These are phyloP conservation scores for Sepioteuthis lessoniana DNA, from an alignment of 2,888 invertebrate species.

Conservation along the genomic window DNA sequence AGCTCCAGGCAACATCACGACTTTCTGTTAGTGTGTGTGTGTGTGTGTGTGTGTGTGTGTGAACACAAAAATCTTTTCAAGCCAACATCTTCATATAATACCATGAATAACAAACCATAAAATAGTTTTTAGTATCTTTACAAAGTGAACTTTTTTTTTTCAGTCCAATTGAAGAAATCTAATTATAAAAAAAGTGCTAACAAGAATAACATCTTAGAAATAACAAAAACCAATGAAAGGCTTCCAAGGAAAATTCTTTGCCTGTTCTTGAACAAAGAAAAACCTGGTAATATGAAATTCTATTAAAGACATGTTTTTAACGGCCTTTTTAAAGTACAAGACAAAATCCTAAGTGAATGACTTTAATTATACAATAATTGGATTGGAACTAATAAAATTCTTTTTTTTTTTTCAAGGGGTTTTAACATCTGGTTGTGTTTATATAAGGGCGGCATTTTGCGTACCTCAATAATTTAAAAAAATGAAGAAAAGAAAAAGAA, in stretches of 20 bases:
- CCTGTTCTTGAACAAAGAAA: neutral
- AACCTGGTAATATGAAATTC: neutral
- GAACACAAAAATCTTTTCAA: no score
- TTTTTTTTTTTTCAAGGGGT: neutral
- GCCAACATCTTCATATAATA: no score
- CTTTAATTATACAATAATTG: neutral
- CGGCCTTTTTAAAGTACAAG: neutral
- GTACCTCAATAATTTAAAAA: no score
- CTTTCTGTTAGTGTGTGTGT: no score
- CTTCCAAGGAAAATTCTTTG: neutral
- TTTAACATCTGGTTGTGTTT: neutral
- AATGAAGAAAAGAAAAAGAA: neutral
- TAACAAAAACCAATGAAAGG: neutral
- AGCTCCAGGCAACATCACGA: no score
- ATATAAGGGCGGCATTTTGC: neutral
- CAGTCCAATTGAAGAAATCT: no score
- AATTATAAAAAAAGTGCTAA: no score
- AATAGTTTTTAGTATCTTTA: no score
- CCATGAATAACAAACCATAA: no score
- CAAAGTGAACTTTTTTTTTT: no score
- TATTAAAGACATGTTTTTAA: neutral
- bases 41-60: no score
- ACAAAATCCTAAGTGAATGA: neutral
- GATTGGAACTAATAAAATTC: neutral
- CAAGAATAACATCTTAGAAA: neutral